Evolutionary conservation across 2,113 vertebrate genomes (phyloP).

Genomic region (Microcebus jonahi): DNA sequence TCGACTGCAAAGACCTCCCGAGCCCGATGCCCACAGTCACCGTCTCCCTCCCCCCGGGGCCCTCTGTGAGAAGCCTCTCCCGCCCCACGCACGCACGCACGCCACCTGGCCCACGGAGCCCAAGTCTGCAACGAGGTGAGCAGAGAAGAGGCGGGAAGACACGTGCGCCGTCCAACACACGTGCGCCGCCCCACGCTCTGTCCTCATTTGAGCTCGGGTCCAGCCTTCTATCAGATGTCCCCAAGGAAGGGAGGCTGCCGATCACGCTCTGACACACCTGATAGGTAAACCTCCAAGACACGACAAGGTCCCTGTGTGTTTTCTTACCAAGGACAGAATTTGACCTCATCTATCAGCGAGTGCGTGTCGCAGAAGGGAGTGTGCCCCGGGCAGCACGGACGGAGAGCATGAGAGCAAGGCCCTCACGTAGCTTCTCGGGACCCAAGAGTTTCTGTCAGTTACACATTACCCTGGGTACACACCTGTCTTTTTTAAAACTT

Average conservation of each 20-base stretch:
- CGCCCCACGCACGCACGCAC: neutral
- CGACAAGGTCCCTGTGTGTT: neutral
- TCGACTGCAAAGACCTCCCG: neutral
- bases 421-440: rapidly evolving
- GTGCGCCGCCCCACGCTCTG: too few species aligned
- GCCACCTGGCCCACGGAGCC: neutral
- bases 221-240: neutral
- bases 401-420: neutral
- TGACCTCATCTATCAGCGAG: constrained; percentile 37
- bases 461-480: neutral
- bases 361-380: neutral
- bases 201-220: too few species aligned
- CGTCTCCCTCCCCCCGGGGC: neutral
- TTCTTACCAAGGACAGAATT: constrained; percentile 19
- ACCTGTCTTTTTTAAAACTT: neutral
- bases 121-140: neutral
- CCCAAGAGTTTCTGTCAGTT: neutral
- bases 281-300: neutral
- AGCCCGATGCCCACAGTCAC: neutral
- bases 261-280: neutral
- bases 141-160: neutral
- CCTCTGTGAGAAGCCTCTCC: too few species aligned
- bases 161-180: rapidly evolving
- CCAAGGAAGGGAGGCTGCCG: neutral
- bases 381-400: neutral